Conservation (phyloP, 2,113 vertebrate species). For the Hypomesus transpacificus region DNA sequence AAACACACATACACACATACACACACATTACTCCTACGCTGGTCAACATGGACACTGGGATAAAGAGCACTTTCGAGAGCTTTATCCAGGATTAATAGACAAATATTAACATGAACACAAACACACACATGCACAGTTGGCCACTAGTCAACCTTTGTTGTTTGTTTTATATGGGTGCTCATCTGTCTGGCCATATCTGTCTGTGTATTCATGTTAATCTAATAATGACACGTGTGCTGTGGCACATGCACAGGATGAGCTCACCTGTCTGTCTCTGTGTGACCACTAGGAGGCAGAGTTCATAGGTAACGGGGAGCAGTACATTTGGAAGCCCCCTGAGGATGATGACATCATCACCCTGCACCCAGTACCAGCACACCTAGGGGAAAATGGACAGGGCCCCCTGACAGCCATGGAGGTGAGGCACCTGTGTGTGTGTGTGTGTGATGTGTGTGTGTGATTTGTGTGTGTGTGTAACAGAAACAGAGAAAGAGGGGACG, state of each 20-base stretch:
- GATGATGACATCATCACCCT: conserved; percentile 69
- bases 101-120: conserved; percentile 9
- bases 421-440: conserved; percentile 17
- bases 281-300: conserved; percentile 69
- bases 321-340: conserved; percentile 79
- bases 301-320: conserved; percentile 77
- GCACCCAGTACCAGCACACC: conserved; percentile 52
- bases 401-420: conserved; percentile 70
- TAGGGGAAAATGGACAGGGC: conserved; percentile 60
- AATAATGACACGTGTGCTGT: neutral
- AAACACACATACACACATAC: conserved; percentile 13
- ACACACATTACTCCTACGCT: neutral
- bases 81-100: neutral
- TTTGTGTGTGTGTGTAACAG: neutral
- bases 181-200: neutral
- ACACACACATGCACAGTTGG: conserved; percentile 1
- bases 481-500: conserved; percentile 1
- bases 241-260: neutral
- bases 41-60: neutral
- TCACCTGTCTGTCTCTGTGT: conserved; percentile 20
- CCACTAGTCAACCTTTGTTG: neutral
- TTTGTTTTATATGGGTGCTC: neutral
- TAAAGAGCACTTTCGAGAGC: no score
- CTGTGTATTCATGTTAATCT: neutral
- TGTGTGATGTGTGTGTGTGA: neutral